Percentiles rank a stretch among this genome's conserved stretches.
Conservation (phyloP, 37 sponge, comb jelly and placozoan species). For the Axinella damicornis region DNA sequence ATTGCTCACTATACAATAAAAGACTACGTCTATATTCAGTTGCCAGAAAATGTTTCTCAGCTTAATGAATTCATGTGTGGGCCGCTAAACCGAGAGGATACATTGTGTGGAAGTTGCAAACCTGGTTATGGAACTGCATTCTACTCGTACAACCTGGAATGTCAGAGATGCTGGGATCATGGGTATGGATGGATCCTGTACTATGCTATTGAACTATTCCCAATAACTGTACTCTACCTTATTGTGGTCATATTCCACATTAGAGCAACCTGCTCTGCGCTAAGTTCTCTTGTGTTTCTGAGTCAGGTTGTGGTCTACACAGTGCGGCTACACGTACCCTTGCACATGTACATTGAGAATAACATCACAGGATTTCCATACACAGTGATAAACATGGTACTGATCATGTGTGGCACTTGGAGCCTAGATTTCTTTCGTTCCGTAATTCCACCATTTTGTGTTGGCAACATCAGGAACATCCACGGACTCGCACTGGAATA, state of each 20-base stretch:
- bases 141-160: conserved; percentile 8
- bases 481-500: too few species aligned
- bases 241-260: not conserved
- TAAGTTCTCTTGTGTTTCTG: conserved; percentile 12
- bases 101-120: not conserved
- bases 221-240: not conserved
- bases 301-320: conserved; percentile 8
- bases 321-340: too few species aligned
- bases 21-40: too few species aligned
- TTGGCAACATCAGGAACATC: too few species aligned
- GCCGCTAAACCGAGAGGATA: not conserved
- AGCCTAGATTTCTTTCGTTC: too few species aligned
- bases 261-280: not conserved
- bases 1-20: not conserved
- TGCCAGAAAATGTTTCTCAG: too few species aligned
- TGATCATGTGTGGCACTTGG: conserved; percentile 8
- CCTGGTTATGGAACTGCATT: not conserved
- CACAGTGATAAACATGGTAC: not conserved
- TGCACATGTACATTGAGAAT: too few species aligned
- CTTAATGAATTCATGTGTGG: too few species aligned
- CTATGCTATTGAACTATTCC: not conserved
- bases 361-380: too few species aligned
- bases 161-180: not conserved
- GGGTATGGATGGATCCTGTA: conserved; percentile 13
- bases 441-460: conserved; percentile 46